Percentiles rank a stretch among this genome's conserved stretches.
These are phyloP conservation scores for Globia sparganii DNA, from an alignment of 2,888 invertebrate species.

Conservation along the genomic window DNA sequence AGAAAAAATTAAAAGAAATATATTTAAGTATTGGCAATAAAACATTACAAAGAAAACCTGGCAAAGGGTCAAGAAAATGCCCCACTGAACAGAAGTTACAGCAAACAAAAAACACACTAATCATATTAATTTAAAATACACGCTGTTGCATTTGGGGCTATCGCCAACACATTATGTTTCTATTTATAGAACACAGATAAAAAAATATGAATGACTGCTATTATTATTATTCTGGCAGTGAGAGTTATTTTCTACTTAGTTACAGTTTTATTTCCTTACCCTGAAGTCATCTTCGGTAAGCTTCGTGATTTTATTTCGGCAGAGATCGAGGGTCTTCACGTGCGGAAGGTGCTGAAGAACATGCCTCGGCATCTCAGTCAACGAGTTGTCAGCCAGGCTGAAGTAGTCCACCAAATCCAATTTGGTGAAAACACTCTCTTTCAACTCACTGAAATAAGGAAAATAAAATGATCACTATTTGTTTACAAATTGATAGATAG, in stretches of 20 bases:
- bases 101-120: constrained; percentile 43
- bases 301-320: constrained; percentile 94
- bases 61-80: background rate
- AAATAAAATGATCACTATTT: constrained; percentile 29
- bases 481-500: background rate
- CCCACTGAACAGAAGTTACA: constrained; percentile 1
- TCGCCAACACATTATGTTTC: constrained; percentile 47
- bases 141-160: constrained; percentile 57
- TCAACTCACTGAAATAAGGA: constrained; percentile 91
- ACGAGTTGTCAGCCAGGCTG: constrained; percentile 94
- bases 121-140: constrained; percentile 56
- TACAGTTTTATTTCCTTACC: constrained; percentile 84
- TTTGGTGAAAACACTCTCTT: constrained; percentile 94
- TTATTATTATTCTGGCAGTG: constrained; percentile 42
- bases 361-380: constrained; percentile 94
- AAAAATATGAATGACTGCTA: constrained; percentile 57
- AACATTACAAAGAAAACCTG: background rate
- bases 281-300: constrained; percentile 94
- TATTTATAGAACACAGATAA: constrained; percentile 65
- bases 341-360: constrained; percentile 94
- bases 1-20: background rate
- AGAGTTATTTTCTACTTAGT: constrained; percentile 36
- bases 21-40: too few relatives aligned
- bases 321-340: constrained; percentile 95
- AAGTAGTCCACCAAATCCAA: constrained; percentile 93